A percentile compares a stretch with the other conserved stretches of the same genome.
phyloP scores from a whole-genome alignment of 2,113 vertebrate species.

The Brachirus orientalis region DNA sequence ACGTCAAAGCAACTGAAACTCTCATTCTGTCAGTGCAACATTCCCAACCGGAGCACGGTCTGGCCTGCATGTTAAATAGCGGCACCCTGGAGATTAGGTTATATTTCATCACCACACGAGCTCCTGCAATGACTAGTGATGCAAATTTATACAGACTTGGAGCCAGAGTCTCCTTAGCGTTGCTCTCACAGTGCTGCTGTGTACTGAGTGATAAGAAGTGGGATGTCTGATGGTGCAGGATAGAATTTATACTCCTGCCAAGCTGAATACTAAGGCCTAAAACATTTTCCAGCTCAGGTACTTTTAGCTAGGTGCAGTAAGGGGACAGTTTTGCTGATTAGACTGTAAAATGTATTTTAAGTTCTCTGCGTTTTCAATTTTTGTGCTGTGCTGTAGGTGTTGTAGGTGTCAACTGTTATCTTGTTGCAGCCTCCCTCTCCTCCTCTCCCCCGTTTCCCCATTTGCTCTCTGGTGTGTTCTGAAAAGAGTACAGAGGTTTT shows the following conservation, averaged over 20 bases:
- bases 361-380: slow-evolving; percentile 16
- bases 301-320: slow-evolving; percentile 11
- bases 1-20: slow-evolving; percentile 21
- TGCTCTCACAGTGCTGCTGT: slow-evolving; percentile 14
- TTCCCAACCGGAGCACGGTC: slow-evolving; percentile 12
- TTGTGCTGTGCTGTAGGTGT: not conserved
- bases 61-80: slow-evolving; percentile 65
- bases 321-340: slow-evolving; percentile 15
- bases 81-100: slow-evolving; percentile 41
- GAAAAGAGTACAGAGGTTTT: slow-evolving; percentile 22
- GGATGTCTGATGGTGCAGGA: slow-evolving; percentile 20
- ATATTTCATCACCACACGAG: slow-evolving; percentile 69
- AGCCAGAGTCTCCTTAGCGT: slow-evolving; percentile 35
- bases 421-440: not conserved
- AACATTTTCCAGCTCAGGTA: slow-evolving; percentile 7
- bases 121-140: slow-evolving; percentile 53
- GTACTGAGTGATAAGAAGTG: slow-evolving; percentile 18
- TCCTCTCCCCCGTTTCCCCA: not conserved
- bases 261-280: slow-evolving; percentile 19
- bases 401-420: not conserved
- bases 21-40: slow-evolving; percentile 14
- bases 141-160: slow-evolving; percentile 59
- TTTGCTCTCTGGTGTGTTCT: slow-evolving; percentile 22
- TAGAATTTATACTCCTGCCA: slow-evolving; percentile 23
- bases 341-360: not conserved